Percentiles rank a stretch among this genome's conserved stretches.
Evolutionary conservation across 2,113 vertebrate genomes (phyloP).

Genomic region (Dermatemys mawii): DNA sequence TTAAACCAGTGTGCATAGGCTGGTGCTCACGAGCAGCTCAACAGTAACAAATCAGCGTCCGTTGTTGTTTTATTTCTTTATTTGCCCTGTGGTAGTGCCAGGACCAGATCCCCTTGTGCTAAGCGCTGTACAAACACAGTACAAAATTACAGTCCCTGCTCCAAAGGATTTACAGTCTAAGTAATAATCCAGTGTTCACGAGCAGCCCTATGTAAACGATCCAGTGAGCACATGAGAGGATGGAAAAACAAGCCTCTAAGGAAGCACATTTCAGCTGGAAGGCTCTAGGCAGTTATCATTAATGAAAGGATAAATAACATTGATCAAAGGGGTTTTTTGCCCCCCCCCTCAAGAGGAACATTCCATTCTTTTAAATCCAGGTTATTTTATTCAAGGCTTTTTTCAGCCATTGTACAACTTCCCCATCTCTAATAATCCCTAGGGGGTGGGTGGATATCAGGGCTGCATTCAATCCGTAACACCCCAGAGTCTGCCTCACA

Average conservation of each 20-base stretch:
- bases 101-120: not conserved
- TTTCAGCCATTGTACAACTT: not conserved
- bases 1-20: not conserved
- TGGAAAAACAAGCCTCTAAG: not conserved
- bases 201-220: not conserved
- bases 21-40: not conserved
- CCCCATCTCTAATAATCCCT: not conserved
- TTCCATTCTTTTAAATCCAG: not conserved
- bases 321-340: not conserved
- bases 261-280: not conserved
- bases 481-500: not conserved
- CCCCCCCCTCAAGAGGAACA: too few species aligned
- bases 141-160: not conserved
- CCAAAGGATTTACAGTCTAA: not conserved
- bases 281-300: not conserved
- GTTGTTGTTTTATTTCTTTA: not conserved
- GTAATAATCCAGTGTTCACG: not conserved
- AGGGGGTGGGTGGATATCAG: not conserved
- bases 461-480: constrained; percentile 12
- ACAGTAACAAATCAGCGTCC: not conserved
- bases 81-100: not conserved
- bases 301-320: not conserved
- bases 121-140: not conserved
- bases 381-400: not conserved
- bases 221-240: fast-evolving